Evolutionary conservation across 2,797 vertebrate genomes (phyloP), one percentile per base, ranked within the genome.

Genomic region (Loriculus beryllinus): DNA sequence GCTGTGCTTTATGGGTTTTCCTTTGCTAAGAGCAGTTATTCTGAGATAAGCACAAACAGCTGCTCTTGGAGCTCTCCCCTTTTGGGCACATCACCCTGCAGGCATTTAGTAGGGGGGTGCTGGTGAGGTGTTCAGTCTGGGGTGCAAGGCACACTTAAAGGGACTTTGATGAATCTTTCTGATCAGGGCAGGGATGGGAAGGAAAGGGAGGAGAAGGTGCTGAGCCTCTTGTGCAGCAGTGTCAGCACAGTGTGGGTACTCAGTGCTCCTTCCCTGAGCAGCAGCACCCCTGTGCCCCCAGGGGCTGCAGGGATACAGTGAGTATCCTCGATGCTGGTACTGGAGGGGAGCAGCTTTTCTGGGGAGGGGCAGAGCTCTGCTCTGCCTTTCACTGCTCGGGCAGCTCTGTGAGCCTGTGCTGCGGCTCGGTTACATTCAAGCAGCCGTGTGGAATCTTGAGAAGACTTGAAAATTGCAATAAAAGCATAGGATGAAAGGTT

Each of bases 401-500:
- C 49, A 45, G 63, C 69, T 78, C 82, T 56, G 45, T 1, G 2
- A 56, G 42, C 40, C 47, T 14, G 43, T 65, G 18, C 54, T 28
- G 57, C 19, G 48, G 40, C 60, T 64, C 2, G 0, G 13, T 82
- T 56, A 35, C 48, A 7, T 78, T 74, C 64, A 70, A 87, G 56
- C 68, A 92, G 89, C 43, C 0, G 6, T 13, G 29, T 70, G 52
- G 84, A 87, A 94, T 85, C 89, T 85, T 80, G 59, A 80, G 60
- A 78, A 81, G 80, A 23, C 82, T 90, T 90, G 37, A 90, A 84
- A 91, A 91, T 82, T 67, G 77, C 93, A 63, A 16, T 81, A 40
- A 45, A 93, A 91, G 54, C 62, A 28, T 37, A 67, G 35, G 52
- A 90, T 93, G 87, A 94, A 88, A 91, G 57, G 70, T 65, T 95